Evolutionary conservation across 2,797 vertebrate species (phyloP).

Genomic region (Helicolenus hilgendorfi): DNA sequence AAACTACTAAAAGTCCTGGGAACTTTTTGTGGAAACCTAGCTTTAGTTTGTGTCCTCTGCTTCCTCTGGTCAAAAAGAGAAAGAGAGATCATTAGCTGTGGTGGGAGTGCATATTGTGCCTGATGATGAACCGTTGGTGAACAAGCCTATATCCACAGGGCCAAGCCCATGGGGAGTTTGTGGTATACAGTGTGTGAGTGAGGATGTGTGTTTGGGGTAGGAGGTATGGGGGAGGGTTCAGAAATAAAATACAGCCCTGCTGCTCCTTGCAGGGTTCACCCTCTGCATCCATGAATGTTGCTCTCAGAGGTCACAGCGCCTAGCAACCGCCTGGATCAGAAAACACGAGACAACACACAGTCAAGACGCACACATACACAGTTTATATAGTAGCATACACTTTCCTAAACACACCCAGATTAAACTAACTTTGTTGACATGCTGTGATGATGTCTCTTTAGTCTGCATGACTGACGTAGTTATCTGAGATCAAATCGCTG

Average conservation of each 20-base stretch:
- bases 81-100: conserved; percentile 8
- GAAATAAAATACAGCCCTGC: conserved; percentile 76
- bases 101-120: conserved; percentile 17
- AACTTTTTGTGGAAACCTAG: too few species aligned
- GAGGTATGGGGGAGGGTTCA: conserved; percentile 46
- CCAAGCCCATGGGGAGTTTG: conserved; percentile 37
- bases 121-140: conserved; percentile 58
- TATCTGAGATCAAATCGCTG: conserved; percentile 10
- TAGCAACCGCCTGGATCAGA: conserved; percentile 80
- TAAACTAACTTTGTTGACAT: not conserved
- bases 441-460: not conserved
- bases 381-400: conserved; percentile 33
- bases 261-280: conserved; percentile 71
- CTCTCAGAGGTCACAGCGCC: conserved; percentile 79
- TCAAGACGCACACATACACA: conserved; percentile 28
- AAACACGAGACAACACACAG: conserved; percentile 71
- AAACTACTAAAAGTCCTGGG: too few species aligned
- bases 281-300: conserved; percentile 76
- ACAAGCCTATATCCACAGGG: conserved; percentile 27
- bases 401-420: conserved; percentile 25
- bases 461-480: not conserved
- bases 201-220: conserved; percentile 42
- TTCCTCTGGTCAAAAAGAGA: not conserved
- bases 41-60: not conserved
- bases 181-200: conserved; percentile 47